Conservation (phyloP, 2,797 vertebrate genomes). For the Streptopelia turtur region DNA sequence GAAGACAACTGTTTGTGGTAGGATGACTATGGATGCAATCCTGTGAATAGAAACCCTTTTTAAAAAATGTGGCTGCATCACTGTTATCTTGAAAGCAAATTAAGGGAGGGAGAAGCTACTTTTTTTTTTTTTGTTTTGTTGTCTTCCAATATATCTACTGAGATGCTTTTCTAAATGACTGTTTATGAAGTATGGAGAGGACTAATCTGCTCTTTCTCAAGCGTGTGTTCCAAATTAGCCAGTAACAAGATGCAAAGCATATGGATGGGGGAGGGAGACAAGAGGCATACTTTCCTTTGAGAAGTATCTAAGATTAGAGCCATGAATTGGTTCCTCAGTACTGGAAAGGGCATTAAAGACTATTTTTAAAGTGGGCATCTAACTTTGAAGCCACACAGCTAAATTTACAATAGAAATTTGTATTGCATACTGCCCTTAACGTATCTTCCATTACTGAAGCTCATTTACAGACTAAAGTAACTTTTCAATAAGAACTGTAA, state of each 20-base stretch:
- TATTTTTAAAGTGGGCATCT: not conserved
- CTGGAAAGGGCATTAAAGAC: not conserved
- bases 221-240: not conserved
- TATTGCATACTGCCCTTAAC: not conserved
- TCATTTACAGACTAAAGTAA: not conserved
- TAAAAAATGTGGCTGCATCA: not conserved
- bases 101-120: not conserved
- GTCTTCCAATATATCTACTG: not conserved
- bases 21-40: not conserved
- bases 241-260: accelerated
- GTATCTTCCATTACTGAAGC: not conserved
- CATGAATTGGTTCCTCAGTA: not conserved
- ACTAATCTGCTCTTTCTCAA: not conserved
- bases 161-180: not conserved
- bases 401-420: not conserved
- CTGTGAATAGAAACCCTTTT: not conserved
- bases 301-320: not conserved
- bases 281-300: not conserved
- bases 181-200: not conserved
- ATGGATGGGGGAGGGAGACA: too few relatives aligned
- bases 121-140: not conserved
- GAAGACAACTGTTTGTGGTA: not conserved
- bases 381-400: not conserved
- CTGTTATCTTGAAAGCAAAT: not conserved
- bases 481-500: not conserved